Evolutionary conservation across 1,140 invertebrate genomes (phyloP).

Genomic region (Manduca sexta): DNA sequence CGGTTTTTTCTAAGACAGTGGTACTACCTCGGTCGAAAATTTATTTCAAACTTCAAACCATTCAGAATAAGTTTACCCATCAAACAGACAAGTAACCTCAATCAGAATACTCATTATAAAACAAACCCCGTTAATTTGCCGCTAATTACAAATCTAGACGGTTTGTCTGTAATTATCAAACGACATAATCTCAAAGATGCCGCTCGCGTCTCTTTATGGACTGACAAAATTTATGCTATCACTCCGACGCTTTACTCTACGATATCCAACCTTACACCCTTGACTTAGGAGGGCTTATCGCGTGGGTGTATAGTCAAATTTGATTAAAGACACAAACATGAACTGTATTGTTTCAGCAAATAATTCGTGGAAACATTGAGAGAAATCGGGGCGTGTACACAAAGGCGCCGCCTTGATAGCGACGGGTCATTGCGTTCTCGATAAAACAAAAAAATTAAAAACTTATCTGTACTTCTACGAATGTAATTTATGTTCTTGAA

Average conservation of each 20-base stretch:
- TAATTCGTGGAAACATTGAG: constrained; percentile 60
- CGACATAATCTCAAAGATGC: constrained; percentile 62
- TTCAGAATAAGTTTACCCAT: too few species aligned
- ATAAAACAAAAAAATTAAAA: constrained; percentile 18
- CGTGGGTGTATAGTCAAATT: constrained; percentile 1
- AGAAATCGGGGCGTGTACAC: constrained; percentile 54
- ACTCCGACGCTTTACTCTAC: not conserved
- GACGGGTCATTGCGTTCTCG: constrained; percentile 27
- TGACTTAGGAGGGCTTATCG: constrained; percentile 3
- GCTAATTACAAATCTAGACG: constrained; percentile 56
- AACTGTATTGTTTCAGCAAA: constrained; percentile 68
- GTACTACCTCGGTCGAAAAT: too few species aligned
- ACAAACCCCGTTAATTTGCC: constrained; percentile 29
- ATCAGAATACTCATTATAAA: constrained; percentile 32
- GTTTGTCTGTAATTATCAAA: constrained; percentile 56
- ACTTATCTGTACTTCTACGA: too few species aligned
- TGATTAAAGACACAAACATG: constrained; percentile 31
- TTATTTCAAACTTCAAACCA: too few species aligned
- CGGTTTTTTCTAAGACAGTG: too few species aligned
- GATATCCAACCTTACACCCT: constrained; percentile 22
- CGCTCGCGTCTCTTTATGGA: constrained; percentile 56
- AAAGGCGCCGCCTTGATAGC: constrained; percentile 44
- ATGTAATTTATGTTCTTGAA: too few species aligned
- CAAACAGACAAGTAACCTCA: constrained; percentile 19
- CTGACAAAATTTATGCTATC: constrained; percentile 18